Base-by-base conservation (phyloP, 2,888 invertebrate genomes). In the Altica lythri region DNA sequence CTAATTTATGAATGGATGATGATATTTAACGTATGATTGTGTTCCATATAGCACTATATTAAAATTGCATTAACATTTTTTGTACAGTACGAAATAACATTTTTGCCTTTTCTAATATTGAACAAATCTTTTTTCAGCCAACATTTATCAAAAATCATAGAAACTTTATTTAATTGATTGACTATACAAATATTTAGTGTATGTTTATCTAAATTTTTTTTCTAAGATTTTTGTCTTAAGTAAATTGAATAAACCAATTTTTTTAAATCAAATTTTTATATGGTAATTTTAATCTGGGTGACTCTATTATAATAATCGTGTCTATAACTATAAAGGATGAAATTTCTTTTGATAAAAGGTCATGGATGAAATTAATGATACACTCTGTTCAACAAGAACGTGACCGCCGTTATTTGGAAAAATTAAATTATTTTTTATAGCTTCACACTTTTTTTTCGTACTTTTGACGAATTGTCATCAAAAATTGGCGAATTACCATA, bases 41-140 rank as follows among this genome's bases (percentile, higher is more conserved):
- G 71, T 72, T 70, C 70, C 59, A 60, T 61, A 67, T 68, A 65
- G 72, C 71, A 72, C 72, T 71, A 69, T 71, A 72, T 71, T 68
- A 69, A 71, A 68, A 66, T 64, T 60, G 62, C 63, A 64, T 64
- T 65, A 64, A 65, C 64, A 58, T 53, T 61, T 57, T 62, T 58
- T 67, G 67, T 67, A 67, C 66, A 67, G 63, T 64, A 57, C 34
- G 54, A 55, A n/a, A 55, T 58, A 60, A 63, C 55, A 62, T 37
- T 40, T 48, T 53, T 53, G 59, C 60, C 59, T 61, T 51, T 50
- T 54, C 58, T 59, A 60, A 62, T 60, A 54, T 38, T 46, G 19
- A 38, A 29, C 29, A 37, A 42, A 38, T 45, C 42, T 43, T 37
- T 43, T 53, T 16, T 34, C 34, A 34, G 34, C 16, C 34, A 10